Percentiles rank a stretch among this genome's conserved stretches.
These are phyloP conservation scores for Latrodectus geometricus DNA, from an alignment of 1,140 invertebrate genomes.

Conservation along the genomic window DNA sequence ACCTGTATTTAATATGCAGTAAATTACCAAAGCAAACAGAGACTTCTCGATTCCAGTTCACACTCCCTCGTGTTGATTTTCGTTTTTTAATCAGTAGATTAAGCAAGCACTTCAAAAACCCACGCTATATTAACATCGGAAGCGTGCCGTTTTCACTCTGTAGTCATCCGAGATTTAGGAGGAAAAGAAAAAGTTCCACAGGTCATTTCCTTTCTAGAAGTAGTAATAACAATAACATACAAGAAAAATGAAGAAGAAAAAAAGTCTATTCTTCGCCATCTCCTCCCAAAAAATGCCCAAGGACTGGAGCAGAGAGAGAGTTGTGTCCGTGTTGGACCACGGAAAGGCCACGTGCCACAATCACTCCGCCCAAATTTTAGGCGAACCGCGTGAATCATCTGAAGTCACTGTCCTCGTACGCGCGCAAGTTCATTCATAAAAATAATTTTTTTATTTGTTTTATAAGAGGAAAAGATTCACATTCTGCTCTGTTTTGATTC, in stretches of 20 bases:
- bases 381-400: constrained; percentile 36
- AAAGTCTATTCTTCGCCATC: background rate
- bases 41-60: no score
- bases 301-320: no score
- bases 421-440: constrained; percentile 43
- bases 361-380: constrained; percentile 21
- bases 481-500: no score
- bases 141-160: constrained; percentile 12
- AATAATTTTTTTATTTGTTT: background rate
- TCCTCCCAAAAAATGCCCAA: constrained; percentile 10
- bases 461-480: no score
- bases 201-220: constrained; percentile 37
- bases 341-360: background rate
- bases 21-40: no score
- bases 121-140: no score
- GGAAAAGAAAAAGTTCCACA: background rate
- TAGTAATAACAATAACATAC: background rate
- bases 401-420: constrained; percentile 37
- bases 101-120: no score
- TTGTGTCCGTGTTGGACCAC: constrained; percentile 27
- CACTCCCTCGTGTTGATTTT: no score
- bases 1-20: no score
- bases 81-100: no score
- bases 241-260: background rate
- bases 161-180: background rate